A percentile compares a stretch with the other conserved stretches of the same genome.
Evolutionary conservation across 2,113 vertebrate genomes (phyloP).

Genomic region (Rhinoderma darwinii): DNA sequence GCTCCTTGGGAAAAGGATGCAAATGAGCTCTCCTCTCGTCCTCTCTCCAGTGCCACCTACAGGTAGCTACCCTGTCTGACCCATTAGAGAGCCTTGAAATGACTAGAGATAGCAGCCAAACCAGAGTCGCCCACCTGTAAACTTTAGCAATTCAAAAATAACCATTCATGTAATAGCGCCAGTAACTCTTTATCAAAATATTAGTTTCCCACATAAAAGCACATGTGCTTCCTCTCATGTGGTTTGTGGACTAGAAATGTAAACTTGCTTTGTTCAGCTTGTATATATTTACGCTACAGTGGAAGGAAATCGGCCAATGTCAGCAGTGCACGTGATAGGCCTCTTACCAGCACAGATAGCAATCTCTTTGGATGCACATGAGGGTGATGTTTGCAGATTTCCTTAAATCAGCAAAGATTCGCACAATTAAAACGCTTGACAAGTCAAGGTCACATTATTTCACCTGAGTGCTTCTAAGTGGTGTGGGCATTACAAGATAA

Average conservation of each 20-base stretch:
- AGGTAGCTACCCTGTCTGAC: too few relatives aligned
- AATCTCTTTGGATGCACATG: conserved; percentile 16
- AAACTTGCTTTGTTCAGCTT: conserved; percentile 21
- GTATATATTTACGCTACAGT: neutral
- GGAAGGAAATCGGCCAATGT: conserved; percentile 10
- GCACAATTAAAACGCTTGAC: neutral
- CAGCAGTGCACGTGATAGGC: neutral
- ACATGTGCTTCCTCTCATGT: neutral
- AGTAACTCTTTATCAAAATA: conserved; percentile 18
- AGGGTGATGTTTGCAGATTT: conserved; percentile 21
- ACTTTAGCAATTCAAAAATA: neutral
- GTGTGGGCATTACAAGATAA: conserved; percentile 3
- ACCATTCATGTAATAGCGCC: neutral
- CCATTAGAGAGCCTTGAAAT: too few relatives aligned
- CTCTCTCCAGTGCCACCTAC: too few relatives aligned
- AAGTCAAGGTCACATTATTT: conserved; percentile 34
- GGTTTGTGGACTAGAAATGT: neutral
- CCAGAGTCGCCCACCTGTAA: too few relatives aligned
- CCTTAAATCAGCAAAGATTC: neutral
- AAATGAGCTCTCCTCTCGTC: too few relatives aligned
- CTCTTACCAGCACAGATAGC: conserved; percentile 4
- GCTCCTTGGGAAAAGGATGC: neutral
- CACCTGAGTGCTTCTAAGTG: conserved; percentile 39
- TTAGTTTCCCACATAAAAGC: neutral
- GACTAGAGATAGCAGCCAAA: too few relatives aligned